Base-by-base conservation (phyloP, 2,113 vertebrate species). In the Miniopterus natalensis region DNA sequence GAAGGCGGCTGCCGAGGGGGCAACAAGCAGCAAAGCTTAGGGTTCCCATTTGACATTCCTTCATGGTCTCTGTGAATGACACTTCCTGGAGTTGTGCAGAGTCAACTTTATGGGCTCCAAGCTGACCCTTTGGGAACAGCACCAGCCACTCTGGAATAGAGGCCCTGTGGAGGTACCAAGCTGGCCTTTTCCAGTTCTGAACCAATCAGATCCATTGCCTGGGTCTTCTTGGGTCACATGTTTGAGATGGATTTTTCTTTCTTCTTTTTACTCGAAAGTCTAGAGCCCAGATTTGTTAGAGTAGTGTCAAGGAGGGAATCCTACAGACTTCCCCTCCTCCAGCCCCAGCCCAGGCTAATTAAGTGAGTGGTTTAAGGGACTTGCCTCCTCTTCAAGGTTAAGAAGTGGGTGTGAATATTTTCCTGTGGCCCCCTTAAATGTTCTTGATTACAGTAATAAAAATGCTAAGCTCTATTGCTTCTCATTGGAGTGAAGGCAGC, bases 381-480 rank as follows among this genome's bases (percentile, higher is more conserved):
- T 59, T 66, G 49, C 88, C 81, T 95, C 61, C 11, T 90, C 55
- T 88, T 92, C n/a, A 73, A 91, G 71, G 92, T 94, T 81, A 96
- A 95, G 85, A 95, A 70, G 88, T 95, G 63, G 91, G 88, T 84
- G 85, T 95, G 77, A 94, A 65, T 95, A 89, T 96, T 97, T 96
- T 95, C 80, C 45, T 95, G 68, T 89, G 88, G 49, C 25, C 94
- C 81, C 93, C 45, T 84, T 85, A 88, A 92, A 96, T 94, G 81
- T 88, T 97, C 95, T 94, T 88, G 91, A 96, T 97, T 87, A 97
- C 55, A 85, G 85, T 96, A 93, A 97, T 94, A 95, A 97, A 96
- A 96, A 88, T 78, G 84, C 88, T 95, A 90, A 96, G 85, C 81
- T 90, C 96, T 88, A 36, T 68, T 97, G 73, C 94, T 74, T 97